Conservation (phyloP, 2,113 vertebrate species). For the Ploceus nigricollis region DNA sequence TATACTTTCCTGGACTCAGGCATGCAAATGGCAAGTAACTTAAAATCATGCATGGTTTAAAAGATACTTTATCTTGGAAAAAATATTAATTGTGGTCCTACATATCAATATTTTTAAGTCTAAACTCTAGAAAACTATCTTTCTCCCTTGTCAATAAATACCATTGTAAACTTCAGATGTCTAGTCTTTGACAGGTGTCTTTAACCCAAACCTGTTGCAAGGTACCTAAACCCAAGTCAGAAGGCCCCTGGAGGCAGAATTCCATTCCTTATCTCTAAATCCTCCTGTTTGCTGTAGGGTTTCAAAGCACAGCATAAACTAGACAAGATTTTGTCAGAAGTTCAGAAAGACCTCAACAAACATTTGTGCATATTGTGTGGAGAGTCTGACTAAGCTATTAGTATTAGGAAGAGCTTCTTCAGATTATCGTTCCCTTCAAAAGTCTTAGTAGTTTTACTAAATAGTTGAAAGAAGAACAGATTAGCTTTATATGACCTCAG, state of each 20-base stretch:
- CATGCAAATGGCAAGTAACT: not conserved
- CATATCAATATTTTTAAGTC: not conserved
- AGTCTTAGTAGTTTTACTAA: slow-evolving; percentile 77
- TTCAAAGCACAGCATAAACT: slow-evolving; percentile 82
- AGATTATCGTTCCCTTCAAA: slow-evolving; percentile 68
- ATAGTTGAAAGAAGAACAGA: slow-evolving; percentile 65
- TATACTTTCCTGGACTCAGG: not conserved
- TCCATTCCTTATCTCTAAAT: slow-evolving; percentile 75
- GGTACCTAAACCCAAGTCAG: slow-evolving; percentile 35
- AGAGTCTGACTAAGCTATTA: slow-evolving; percentile 76
- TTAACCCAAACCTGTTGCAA: not conserved
- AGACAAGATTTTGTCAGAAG: slow-evolving; percentile 79
- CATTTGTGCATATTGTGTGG: slow-evolving; percentile 66
- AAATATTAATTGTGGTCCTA: not conserved
- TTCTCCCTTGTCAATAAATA: not conserved
- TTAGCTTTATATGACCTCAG: not conserved
- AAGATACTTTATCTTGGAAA: not conserved
- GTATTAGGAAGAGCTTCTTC: slow-evolving; percentile 66
- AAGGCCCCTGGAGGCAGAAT: slow-evolving; percentile 73
- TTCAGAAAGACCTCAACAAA: slow-evolving; percentile 79
- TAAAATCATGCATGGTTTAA: not conserved
- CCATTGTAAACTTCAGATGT: not conserved
- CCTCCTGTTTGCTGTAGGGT: slow-evolving; percentile 70
- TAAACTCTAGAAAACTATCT: not conserved
- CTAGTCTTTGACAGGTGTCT: not conserved